Conservation (phyloP, 1,140 invertebrate species). For the Chrysopa pallens region DNA sequence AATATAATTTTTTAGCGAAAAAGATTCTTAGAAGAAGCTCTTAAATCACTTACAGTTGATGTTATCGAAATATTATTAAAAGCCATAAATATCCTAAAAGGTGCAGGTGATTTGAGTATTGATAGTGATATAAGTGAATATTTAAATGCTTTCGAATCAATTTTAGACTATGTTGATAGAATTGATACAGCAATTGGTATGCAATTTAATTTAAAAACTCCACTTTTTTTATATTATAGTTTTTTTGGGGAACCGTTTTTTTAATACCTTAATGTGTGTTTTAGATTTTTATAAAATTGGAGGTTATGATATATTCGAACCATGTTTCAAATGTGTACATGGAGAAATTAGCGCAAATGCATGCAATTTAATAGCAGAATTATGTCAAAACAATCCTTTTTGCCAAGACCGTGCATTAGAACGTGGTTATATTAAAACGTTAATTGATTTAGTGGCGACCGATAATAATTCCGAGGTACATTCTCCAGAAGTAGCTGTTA, state of each 20-base stretch:
- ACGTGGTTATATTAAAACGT: slow-evolving; percentile 36
- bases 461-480: slow-evolving; percentile 26
- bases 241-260: not conserved
- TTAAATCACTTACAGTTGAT: slow-evolving; percentile 44
- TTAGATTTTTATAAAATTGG: slow-evolving; percentile 66
- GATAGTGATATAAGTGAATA: slow-evolving; percentile 33
- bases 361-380: slow-evolving; percentile 46
- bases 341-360: slow-evolving; percentile 36
- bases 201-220: slow-evolving; percentile 5
- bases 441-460: slow-evolving; percentile 42
- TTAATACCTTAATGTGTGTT: slow-evolving; percentile 10
- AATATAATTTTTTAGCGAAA: slow-evolving; percentile 33
- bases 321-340: slow-evolving; percentile 41
- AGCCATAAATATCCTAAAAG: slow-evolving; percentile 34
- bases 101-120: slow-evolving; percentile 24
- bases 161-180: slow-evolving; percentile 44
- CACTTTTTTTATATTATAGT: slow-evolving; percentile 1
- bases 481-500: slow-evolving; percentile 29
- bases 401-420: slow-evolving; percentile 48
- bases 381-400: slow-evolving; percentile 63
- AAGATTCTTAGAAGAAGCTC: slow-evolving; percentile 45
- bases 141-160: slow-evolving; percentile 32
- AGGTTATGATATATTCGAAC: slow-evolving; percentile 47
- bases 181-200: slow-evolving; percentile 55
- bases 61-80: slow-evolving; percentile 41